Evolutionary conservation across 1,140 invertebrate species (phyloP).

Genomic region (Pseudomyrmex cubaensis): DNA sequence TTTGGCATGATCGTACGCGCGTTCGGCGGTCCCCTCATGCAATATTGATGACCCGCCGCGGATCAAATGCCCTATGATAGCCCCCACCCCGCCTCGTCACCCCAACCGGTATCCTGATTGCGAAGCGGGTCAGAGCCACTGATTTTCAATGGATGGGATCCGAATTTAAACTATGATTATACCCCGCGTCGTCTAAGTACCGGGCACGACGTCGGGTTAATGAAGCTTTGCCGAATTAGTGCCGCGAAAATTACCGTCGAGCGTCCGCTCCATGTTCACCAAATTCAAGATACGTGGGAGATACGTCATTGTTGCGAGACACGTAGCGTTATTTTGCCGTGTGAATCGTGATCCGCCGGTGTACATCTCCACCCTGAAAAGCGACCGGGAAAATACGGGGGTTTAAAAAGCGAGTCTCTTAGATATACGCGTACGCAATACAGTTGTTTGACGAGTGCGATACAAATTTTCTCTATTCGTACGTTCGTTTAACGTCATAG

Average conservation of each 20-base stretch:
- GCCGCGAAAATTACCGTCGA: slow-evolving; percentile 81
- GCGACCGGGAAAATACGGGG: background rate
- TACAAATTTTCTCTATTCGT: background rate
- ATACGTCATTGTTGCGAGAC: slow-evolving; percentile 46
- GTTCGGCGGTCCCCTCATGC: slow-evolving; percentile 81
- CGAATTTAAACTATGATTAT: slow-evolving; percentile 86
- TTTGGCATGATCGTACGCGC: slow-evolving; percentile 81
- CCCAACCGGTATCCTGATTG: slow-evolving; percentile 82
- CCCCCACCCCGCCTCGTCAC: slow-evolving; percentile 70
- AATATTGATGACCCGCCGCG: slow-evolving; percentile 84
- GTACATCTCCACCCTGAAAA: background rate
- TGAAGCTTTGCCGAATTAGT: slow-evolving; percentile 85
- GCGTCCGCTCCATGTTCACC: background rate
- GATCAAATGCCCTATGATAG: slow-evolving; percentile 84
- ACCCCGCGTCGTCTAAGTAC: slow-evolving; percentile 83
- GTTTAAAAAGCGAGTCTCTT: background rate
- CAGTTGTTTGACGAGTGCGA: background rate
- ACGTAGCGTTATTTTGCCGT: slow-evolving; percentile 28
- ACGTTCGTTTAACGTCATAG: background rate
- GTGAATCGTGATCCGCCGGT: slow-evolving; percentile 16
- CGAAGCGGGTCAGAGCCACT: slow-evolving; percentile 83
- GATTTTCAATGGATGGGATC: slow-evolving; percentile 85
- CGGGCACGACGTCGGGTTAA: slow-evolving; percentile 81
- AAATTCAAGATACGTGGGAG: slow-evolving; percentile 18
- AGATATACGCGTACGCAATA: background rate